These are phyloP conservation scores for Hypena proboscidalis DNA, from an alignment of 2,888 invertebrate species.

Conservation along the genomic window DNA sequence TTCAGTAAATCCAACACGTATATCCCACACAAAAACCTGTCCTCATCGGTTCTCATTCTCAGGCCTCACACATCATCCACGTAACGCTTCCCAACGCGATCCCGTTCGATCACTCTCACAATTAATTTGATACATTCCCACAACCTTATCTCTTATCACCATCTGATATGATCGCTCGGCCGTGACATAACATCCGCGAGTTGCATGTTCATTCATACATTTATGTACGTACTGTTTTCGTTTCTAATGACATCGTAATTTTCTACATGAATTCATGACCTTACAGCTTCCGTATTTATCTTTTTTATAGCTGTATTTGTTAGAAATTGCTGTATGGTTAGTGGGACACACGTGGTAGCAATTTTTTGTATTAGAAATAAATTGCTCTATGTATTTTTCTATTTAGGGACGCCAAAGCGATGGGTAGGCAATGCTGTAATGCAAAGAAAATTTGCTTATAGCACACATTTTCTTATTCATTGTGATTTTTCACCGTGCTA, in stretches of 20 bases:
- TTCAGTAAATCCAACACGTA: too few relatives aligned
- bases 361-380: too few relatives aligned
- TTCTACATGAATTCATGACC: constrained; percentile 38
- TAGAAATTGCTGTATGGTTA: too few relatives aligned
- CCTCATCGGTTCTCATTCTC: constrained; percentile 11
- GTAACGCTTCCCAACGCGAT: constrained; percentile 26
- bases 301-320: background rate
- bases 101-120: constrained; percentile 38
- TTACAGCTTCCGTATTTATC: constrained; percentile 12
- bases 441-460: too few relatives aligned
- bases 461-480: too few relatives aligned
- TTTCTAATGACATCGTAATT: constrained; percentile 40
- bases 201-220: constrained; percentile 39
- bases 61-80: constrained; percentile 9
- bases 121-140: constrained; percentile 54
- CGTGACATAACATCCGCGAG: constrained; percentile 60
- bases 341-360: too few relatives aligned
- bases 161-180: constrained; percentile 62
- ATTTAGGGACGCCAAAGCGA: too few relatives aligned
- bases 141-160: constrained; percentile 59
- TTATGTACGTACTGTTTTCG: constrained; percentile 28
- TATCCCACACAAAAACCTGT: background rate
- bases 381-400: too few relatives aligned
- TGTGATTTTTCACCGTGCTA: too few relatives aligned
- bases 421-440: too few relatives aligned